phyloP scores from a whole-genome alignment of 2,888 invertebrate genomes.

The Omphaloscelis lunosa region DNA sequence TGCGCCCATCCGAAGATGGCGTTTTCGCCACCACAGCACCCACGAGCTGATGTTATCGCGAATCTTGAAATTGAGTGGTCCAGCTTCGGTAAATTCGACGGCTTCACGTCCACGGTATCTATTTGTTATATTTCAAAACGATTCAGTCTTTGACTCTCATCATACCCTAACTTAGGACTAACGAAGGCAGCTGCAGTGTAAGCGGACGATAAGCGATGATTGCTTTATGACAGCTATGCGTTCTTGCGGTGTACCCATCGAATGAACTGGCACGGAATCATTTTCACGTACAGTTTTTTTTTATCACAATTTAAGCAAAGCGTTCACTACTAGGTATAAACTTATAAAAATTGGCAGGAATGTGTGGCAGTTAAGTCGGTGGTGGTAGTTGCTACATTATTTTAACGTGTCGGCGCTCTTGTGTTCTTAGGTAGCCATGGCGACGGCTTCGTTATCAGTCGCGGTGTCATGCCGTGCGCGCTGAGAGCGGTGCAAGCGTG shows the following conservation, averaged over 20 bases:
- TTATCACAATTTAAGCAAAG: conserved; percentile 69
- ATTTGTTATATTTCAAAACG: conserved; percentile 59
- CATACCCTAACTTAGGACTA: conserved; percentile 75
- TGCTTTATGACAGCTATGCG: conserved; percentile 55
- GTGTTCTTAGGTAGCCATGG: conserved; percentile 77
- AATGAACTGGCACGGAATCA: conserved; percentile 66
- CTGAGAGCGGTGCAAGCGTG: conserved; percentile 87
- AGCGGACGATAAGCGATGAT: conserved; percentile 80
- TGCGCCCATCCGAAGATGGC: conserved; percentile 89
- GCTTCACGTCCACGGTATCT: conserved; percentile 70
- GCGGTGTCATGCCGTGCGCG: conserved; percentile 80
- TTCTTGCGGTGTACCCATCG: conserved; percentile 64
- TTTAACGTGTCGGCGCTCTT: conserved; percentile 78
- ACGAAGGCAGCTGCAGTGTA: conserved; percentile 82
- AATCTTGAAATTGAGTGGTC: conserved; percentile 82
- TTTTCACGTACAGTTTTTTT: conserved; percentile 70
- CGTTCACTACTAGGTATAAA: conserved; percentile 60
- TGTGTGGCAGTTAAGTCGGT: conserved; percentile 75
- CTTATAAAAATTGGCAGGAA: conserved; percentile 80
- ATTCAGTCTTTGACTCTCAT: conserved; percentile 57
- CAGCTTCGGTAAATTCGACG: conserved; percentile 68
- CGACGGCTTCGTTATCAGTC: conserved; percentile 71
- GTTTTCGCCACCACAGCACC: conserved; percentile 90
- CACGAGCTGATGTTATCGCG: conserved; percentile 88
- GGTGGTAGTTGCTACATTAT: conserved; percentile 74